A percentile compares a stretch with the other conserved stretches of the same genome.
Conservation (phyloP, 1,140 invertebrate genomes). For the Leptoteleia sp. region DNA sequence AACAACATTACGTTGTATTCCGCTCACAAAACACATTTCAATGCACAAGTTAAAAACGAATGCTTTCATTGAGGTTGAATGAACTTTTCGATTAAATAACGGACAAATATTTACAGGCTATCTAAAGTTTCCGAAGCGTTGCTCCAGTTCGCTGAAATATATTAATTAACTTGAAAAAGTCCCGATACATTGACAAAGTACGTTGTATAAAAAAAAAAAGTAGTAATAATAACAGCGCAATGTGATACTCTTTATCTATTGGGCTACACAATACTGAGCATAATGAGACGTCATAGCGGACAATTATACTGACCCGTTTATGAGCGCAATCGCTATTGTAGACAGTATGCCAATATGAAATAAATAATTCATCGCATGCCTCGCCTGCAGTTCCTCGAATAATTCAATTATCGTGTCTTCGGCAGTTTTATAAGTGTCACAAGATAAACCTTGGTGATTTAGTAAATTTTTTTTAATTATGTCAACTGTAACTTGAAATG, state of each 20-base stretch:
- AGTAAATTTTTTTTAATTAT: too few relatives aligned
- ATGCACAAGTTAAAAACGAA: constrained; percentile 25
- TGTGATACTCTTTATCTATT: constrained; percentile 31
- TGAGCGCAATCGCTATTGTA: constrained; percentile 16
- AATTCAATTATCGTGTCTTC: constrained; percentile 31
- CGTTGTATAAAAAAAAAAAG: constrained; percentile 17
- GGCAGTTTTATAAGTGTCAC: too few relatives aligned
- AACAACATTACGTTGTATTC: constrained; percentile 33
- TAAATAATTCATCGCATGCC: constrained; percentile 43
- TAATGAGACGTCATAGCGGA: constrained; percentile 36
- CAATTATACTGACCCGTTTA: constrained; percentile 54
- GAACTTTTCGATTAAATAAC: constrained; percentile 12
- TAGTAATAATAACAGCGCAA: constrained; percentile 12
- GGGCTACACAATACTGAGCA: constrained; percentile 17
- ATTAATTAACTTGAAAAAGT: constrained; percentile 26
- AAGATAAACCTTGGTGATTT: too few relatives aligned
- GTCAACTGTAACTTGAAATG: too few relatives aligned
- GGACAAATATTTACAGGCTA: background rate
- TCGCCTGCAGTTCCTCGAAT: constrained; percentile 10
- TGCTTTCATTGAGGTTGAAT: constrained; percentile 32
- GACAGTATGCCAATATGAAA: constrained; percentile 19
- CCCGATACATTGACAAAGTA: constrained; percentile 1
- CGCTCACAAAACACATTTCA: constrained; percentile 27
- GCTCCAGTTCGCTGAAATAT: constrained; percentile 3
- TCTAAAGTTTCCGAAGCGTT: constrained; percentile 1